Evolutionary conservation across 2,113 vertebrate genomes (phyloP), one percentile per base, ranked within the genome.

Genomic region (Anser cygnoides): DNA sequence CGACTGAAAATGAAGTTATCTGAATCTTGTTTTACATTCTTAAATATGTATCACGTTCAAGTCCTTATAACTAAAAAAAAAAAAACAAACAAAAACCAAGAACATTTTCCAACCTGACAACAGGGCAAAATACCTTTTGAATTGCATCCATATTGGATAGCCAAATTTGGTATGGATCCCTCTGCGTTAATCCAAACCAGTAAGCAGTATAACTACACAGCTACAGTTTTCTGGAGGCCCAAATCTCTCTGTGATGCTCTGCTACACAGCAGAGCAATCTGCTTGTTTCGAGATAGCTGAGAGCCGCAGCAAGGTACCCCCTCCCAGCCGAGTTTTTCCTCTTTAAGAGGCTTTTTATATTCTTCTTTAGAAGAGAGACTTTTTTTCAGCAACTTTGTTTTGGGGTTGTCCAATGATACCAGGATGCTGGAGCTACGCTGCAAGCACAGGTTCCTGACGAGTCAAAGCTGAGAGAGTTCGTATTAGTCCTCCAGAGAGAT

Each of bases 401-500:
- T n/a, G 57, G 37, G 31, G 52, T 46, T 83, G 39, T 65, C 62
- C 67, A 87, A 21, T 26, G 35, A 20, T 19, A 79, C 10, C 16
- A 55, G 33, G 26, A 71, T 43, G 62, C 61, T 75, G 66, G 11
- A 78, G 74, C 28, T 67, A 17, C 44, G 4, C 31, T 29, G 18
- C 79, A 85, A 68, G 54, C 29, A 43, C 0, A 21, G 28, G 13
- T 44, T 66, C 41, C 73, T 66, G 22, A 55, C 71, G 25, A 5
- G 4, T 29, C 46, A 74, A 46, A 78, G 31, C 66, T 43, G 19
- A 18, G 10, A 46, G 15, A 83, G 9, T 12, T 54, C 44, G 22
- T 37, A 65, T 66, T 49, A 66, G 16, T 46, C 25, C 28, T 31
- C 0, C 0, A 74, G 23, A 54, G 5, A 52, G 3, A 46, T 62